Conservation (phyloP, 2,888 invertebrate genomes). For the Eristalis tenax region DNA sequence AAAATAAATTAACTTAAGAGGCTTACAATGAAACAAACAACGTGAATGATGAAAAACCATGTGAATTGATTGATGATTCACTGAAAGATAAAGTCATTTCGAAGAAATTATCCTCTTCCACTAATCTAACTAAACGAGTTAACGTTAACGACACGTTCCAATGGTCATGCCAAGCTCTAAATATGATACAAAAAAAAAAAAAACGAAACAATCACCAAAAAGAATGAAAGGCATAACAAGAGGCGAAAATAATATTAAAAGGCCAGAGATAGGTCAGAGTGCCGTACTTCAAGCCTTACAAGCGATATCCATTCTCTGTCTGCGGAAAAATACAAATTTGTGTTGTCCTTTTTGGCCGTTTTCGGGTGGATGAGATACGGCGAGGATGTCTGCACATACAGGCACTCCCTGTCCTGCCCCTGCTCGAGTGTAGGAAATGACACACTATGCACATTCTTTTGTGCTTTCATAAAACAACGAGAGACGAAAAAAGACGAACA, state of each 20-base stretch:
- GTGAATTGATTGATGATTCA: conserved; percentile 60
- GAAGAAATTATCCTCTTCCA: conserved; percentile 52
- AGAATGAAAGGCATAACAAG: conserved; percentile 3
- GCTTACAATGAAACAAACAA: conserved; percentile 19
- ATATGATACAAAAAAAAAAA: conserved; percentile 25
- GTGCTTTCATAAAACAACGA: conserved; percentile 51
- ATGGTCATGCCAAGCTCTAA: conserved; percentile 60
- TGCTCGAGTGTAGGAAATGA: conserved; percentile 62
- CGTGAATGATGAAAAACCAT: no score
- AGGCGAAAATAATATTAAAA: conserved; percentile 45
- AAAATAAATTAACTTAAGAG: neutral
- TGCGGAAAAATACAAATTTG: neutral
- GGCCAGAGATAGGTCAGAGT: conserved; percentile 28
- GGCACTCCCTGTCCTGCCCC: neutral
- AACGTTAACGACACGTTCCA: conserved; percentile 64
- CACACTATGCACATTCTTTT: conserved; percentile 69
- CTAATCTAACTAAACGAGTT: conserved; percentile 47
- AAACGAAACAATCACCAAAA: neutral
- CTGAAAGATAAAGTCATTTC: conserved; percentile 63
- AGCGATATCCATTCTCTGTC: conserved; percentile 12
- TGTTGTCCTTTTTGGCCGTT: conserved; percentile 12
- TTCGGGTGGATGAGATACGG: conserved; percentile 3
- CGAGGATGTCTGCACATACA: conserved; percentile 2
- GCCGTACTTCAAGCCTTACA: conserved; percentile 58
- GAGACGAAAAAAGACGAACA: conserved; percentile 16